Base-by-base conservation (phyloP, 53 echinoderm and acorn worm species). In the Holothuria scabra region DNA sequence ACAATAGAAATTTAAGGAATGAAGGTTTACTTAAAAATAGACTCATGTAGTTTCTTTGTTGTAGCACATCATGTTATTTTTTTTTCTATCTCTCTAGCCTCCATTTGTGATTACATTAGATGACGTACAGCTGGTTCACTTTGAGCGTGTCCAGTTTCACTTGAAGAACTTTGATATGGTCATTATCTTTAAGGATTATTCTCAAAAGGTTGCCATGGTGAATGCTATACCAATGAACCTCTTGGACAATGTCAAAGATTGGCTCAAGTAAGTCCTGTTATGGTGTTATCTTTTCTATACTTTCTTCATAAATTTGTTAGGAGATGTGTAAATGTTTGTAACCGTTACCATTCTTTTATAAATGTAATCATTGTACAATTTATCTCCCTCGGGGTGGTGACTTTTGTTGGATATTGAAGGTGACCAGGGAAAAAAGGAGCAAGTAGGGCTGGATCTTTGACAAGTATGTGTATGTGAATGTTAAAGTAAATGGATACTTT, bases 101-200 rank as follows among this genome's bases (percentile, higher is more conserved):
- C 83, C 94, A 1, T 97, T 97, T 59, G 87, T 92, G 58, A 97
- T 97, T 64, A 86, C 97, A 0, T 38, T 97, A 46, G 97, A 97
- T 24, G 94, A 94, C 14, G 90, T 94, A 11, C 89, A 94, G 83
- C 76, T 97, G 87, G 83, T 94, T 24, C 97, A 94, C 75, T 97
- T 97, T 94, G 97, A 97, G 85, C 93, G 97, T 79, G 97, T 97
- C 28, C 94, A 94, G 89, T 97, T 97, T 80, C 94, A 94, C 87
- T 88, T 94, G 86, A 97, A 93, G 92, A 97, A 97, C 87, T 97
- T 97, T 90, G 97, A 97, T 83, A 97, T 94, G 97, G 94, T 97
- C 29, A 92, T 97, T 87, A 92, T 97, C 85, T 97, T 97, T 85
- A 97, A 97, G 87, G 97, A 97, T 74, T 97, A 97, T 81, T 65